Evolutionary conservation across 2,113 vertebrate genomes (phyloP).

Genomic region (Indri indri): DNA sequence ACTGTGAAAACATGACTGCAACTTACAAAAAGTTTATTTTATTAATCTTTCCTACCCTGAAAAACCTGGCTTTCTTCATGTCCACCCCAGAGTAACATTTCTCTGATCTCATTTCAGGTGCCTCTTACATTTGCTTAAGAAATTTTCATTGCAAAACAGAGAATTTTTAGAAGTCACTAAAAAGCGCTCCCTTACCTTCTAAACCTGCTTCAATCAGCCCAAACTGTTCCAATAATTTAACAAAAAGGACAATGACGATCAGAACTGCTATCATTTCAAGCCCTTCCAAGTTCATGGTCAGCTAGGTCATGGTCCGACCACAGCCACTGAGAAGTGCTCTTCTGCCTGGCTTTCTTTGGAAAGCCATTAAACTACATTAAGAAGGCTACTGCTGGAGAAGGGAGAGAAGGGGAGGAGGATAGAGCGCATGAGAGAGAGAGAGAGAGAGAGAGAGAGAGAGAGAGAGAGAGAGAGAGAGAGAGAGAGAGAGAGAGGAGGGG

Average conservation of each 20-base stretch:
- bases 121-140: conserved; percentile 39
- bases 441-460: conserved; percentile 70
- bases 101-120: conserved; percentile 22
- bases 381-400: conserved; percentile 77
- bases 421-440: conserved; percentile 73
- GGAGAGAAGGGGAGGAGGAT: conserved; percentile 71
- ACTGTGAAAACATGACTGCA: conserved; percentile 44
- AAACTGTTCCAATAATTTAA: conserved; percentile 98
- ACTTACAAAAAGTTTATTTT: conserved; percentile 63
- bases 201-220: conserved; percentile 94
- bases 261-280: conserved; percentile 99
- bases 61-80: neutral
- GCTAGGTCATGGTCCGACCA: conserved; percentile 90
- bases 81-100: neutral
- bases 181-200: conserved; percentile 92
- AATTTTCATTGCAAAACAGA: conserved; percentile 56
- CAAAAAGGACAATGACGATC: conserved; percentile 96
- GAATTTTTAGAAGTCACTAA: conserved; percentile 73
- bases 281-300: conserved; percentile 97
- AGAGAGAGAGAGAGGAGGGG: conserved; percentile 74
- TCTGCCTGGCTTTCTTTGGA: conserved; percentile 82
- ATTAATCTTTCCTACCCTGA: neutral
- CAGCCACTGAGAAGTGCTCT: conserved; percentile 83
- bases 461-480: conserved; percentile 54
- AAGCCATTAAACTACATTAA: conserved; percentile 90